Evolutionary conservation across 2,113 vertebrate species (phyloP), one percentile per base, ranked within the genome.

Genomic region (Carassius gibelio): DNA sequence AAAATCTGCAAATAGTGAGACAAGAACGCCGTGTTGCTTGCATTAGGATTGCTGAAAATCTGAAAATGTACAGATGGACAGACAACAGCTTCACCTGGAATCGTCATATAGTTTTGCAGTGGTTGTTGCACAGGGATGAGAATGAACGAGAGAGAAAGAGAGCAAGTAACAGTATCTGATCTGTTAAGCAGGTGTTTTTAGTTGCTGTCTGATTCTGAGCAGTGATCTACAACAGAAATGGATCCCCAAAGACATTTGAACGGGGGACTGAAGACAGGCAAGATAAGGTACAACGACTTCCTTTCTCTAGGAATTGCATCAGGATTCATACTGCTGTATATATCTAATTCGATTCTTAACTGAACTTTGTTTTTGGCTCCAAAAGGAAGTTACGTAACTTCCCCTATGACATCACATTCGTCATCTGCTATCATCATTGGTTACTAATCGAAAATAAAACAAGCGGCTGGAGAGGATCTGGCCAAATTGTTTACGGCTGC

Each of bases 401-500:
- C 81, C 68, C 30, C 64, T 21, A 30, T 81, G 52, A 74, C 34
- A 83, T 83, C 81, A 81, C 55, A 75, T 55, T 80, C 57, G 66
- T 84, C 42, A 14, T 68, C 19, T 72, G 62, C 34, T 74, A 62
- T 76, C 72, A 52, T 85, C 21, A 76, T 38, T 15, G 17, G 26
- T 61, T 69, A 68, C 21, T 26, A 81, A 48, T 64, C 15, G 45
- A 72, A 74, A 38, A 10, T 17, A 62, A 50, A 61, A 84, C 81
- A 71, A 62, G 82, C 30, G 45, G 90, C 66, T 57, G 68, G 75
- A 83, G 87, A 75, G n/a, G 30, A 74, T 68, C 48, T 83, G 75
- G 68, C 14, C 30, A 34, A 42, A 66, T 36, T 72, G 48, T 64
- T 69, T 66, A 75, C 38, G 74, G 83, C 74, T 84, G 86, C 90